Percentiles rank a stretch among this genome's conserved stretches.
Evolutionary conservation across 2,797 vertebrate species (phyloP).

Genomic region (Monodelphis domestica): DNA sequence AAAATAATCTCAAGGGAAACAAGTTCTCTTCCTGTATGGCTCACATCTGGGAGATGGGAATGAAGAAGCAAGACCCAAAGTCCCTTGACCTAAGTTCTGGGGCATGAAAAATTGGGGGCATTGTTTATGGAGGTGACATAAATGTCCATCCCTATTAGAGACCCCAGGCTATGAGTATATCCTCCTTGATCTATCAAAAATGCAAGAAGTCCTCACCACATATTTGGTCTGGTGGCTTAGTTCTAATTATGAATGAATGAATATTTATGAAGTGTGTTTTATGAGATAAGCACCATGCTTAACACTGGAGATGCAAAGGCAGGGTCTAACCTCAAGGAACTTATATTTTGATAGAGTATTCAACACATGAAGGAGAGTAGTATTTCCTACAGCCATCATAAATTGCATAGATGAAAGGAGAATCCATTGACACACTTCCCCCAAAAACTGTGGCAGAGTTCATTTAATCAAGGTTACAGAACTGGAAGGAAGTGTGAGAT

Average conservation of each 20-base stretch:
- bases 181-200: neutral
- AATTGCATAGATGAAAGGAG: too few relatives aligned
- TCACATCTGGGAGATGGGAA: conserved; percentile 51
- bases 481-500: too few relatives aligned
- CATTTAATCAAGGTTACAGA: too few relatives aligned
- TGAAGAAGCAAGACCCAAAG: neutral
- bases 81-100: neutral
- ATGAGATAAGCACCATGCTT: too few relatives aligned
- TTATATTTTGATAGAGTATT: too few relatives aligned
- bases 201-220: neutral
- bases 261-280: too few relatives aligned
- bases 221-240: neutral
- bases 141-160: neutral
- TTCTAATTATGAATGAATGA: neutral
- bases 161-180: neutral
- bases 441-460: too few relatives aligned
- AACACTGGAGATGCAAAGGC: too few relatives aligned
- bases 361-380: too few relatives aligned
- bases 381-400: too few relatives aligned
- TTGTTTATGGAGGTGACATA: neutral
- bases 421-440: too few relatives aligned
- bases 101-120: neutral
- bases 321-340: too few relatives aligned
- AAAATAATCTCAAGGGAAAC: neutral
- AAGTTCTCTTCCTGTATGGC: neutral